Base-by-base conservation (phyloP, 2,113 vertebrate species). In the Corythornis madagascariensis region DNA sequence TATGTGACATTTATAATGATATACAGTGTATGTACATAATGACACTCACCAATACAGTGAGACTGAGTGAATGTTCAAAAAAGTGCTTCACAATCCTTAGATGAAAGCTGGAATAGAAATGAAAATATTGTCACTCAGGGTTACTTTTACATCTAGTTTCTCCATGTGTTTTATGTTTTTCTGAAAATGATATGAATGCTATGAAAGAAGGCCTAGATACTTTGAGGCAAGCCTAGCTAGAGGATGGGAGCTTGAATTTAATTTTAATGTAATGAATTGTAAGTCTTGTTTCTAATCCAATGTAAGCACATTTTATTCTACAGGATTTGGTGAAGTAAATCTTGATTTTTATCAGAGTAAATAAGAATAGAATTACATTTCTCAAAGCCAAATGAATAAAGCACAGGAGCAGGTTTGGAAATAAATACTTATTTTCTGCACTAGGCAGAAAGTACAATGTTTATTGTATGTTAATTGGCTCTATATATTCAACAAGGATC, bases 281-380 rank as follows among this genome's bases (percentile, higher is more conserved):
- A 28, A 78, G n/a, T 38, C 16, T 83, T 28, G 16, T 63, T 93
- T 92, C 61, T 56, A 26, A 56, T 86, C 33, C 24, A 71, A 17
- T 72, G 56, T 72, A 75, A 65, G 64, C 26, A 42, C 14, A 15
- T 66, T 92, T 81, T 75, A 35, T 81, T 66, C 76, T 76, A 3
- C 35, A 48, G 48, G 43, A 55, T 55, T 73, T 81, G n/a, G 26
- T 81, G 67, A 91, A 82, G 43, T 79, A 74, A 47, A 43, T 86
- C 45, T 83, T 83, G 28, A 55, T 88, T 90, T 92, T 73, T 40
- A 38, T 90, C 65, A 47, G 33, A 33, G n/a, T 87, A 89, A 89
- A 48, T 63, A 71, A 91, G 64, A 82, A 70, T 24, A 76, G 42
- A 75, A 84, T 77, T 85, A 29, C 16, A 21, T 91, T 94, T 95